Conservation (phyloP, 2,888 invertebrate species). For the Spodoptera exigua region DNA sequence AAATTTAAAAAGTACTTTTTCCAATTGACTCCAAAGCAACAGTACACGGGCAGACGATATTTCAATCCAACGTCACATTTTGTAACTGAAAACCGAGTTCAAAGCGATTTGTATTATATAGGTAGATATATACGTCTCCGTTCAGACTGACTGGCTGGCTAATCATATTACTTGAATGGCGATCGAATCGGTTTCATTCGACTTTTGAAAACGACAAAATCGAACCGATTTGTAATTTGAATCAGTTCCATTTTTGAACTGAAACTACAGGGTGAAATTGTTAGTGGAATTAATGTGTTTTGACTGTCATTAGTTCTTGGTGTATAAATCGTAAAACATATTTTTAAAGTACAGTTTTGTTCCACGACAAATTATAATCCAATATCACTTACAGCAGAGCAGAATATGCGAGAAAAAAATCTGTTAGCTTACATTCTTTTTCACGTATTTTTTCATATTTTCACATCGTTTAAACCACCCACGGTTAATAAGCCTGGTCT, state of each 20-base stretch:
- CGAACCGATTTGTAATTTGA: no score
- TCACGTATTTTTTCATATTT: no score
- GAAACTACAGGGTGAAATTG: conserved; percentile 9
- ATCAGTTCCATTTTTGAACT: conserved; percentile 48
- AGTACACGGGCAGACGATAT: background rate
- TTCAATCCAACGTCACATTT: background rate
- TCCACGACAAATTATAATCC: no score
- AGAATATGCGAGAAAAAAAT: no score
- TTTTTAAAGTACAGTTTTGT: no score
- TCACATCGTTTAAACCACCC: no score
- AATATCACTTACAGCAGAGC: no score
- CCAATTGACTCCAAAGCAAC: background rate
- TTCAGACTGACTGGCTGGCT: conserved; percentile 29
- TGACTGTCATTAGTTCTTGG: background rate
- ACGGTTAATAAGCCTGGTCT: no score
- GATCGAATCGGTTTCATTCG: conserved; percentile 37
- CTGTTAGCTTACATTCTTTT: no score
- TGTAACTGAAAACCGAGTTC: background rate
- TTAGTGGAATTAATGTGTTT: conserved; percentile 4
- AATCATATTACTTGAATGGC: conserved; percentile 45
- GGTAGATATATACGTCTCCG: conserved; percentile 4
- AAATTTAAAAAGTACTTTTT: no score
- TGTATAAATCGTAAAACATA: no score
- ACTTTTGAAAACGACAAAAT: conserved; percentile 40
- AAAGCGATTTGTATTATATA: conserved; percentile 21